Evolutionary conservation across 53 echinoderm and acorn worm genomes (phyloP).

Genomic region (Paelopatides confundens): DNA sequence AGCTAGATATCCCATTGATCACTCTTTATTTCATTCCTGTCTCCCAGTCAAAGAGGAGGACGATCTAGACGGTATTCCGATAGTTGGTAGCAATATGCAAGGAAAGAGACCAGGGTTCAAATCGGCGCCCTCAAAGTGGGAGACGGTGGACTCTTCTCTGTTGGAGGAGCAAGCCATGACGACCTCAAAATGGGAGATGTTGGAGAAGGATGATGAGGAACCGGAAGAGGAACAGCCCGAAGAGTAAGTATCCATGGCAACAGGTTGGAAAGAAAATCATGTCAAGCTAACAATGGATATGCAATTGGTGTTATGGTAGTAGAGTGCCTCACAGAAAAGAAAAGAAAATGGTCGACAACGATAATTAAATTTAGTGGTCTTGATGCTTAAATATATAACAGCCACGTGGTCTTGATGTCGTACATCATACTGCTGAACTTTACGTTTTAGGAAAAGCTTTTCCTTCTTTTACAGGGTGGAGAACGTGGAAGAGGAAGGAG

Average conservation of each 20-base stretch:
- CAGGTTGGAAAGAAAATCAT: slow-evolving; percentile 57
- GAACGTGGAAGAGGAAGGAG: slow-evolving; percentile 61
- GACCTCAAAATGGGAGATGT: slow-evolving; percentile 94
- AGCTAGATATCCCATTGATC: no score
- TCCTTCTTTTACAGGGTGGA: no score
- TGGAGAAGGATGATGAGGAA: slow-evolving; percentile 84
- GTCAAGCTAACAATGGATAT: no score
- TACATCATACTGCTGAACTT: no score
- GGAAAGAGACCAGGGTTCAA: slow-evolving; percentile 62
- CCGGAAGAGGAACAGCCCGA: slow-evolving; percentile 63
- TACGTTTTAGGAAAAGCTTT: no score
- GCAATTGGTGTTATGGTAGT: no score
- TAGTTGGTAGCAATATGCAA: not conserved
- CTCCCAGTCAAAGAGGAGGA: slow-evolving; percentile 65
- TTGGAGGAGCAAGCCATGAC: slow-evolving; percentile 98
- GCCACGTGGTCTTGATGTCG: no score
- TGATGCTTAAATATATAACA: no score
- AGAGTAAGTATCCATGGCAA: slow-evolving; percentile 22
- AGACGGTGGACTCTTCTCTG: slow-evolving; percentile 85
- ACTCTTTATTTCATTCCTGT: no score
- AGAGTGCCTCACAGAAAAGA: not conserved
- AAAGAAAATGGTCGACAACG: no score
- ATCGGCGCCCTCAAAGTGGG: slow-evolving; percentile 95
- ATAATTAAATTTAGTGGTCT: no score
- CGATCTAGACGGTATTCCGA: slow-evolving; percentile 84